These are phyloP conservation scores for Otocyon megalotis DNA, from an alignment of 2,113 vertebrate genomes.

Conservation along the genomic window DNA sequence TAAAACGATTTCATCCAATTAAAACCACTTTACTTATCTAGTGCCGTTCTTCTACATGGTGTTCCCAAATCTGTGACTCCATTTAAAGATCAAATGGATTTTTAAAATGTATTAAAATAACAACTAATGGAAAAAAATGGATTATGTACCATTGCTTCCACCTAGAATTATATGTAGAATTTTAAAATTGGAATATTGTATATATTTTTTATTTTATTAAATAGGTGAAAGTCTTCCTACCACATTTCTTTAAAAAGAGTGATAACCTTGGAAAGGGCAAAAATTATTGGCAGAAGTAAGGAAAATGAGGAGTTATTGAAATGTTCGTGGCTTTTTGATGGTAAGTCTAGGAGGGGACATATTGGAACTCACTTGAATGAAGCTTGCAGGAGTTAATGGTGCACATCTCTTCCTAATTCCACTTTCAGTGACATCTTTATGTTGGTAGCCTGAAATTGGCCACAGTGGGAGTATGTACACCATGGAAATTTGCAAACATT, in stretches of 20 bases:
- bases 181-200: neutral
- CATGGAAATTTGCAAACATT: neutral
- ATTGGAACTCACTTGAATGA: neutral
- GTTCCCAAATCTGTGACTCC: neutral
- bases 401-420: neutral
- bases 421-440: neutral
- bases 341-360: neutral
- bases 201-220: neutral
- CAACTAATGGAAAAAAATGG: neutral
- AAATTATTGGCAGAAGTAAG: neutral
- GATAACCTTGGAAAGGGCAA: neutral
- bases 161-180: neutral
- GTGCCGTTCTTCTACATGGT: neutral
- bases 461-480: neutral
- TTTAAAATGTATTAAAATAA: neutral
- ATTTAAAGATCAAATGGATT: constrained; percentile 1
- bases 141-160: neutral
- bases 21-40: neutral
- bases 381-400: neutral
- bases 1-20: neutral
- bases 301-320: neutral
- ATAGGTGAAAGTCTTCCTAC: neutral
- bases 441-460: neutral
- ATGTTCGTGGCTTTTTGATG: neutral
- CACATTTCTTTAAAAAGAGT: neutral